phyloP scores from a whole-genome alignment of 2,113 vertebrate species.

The Brienomyrus longianalis region DNA sequence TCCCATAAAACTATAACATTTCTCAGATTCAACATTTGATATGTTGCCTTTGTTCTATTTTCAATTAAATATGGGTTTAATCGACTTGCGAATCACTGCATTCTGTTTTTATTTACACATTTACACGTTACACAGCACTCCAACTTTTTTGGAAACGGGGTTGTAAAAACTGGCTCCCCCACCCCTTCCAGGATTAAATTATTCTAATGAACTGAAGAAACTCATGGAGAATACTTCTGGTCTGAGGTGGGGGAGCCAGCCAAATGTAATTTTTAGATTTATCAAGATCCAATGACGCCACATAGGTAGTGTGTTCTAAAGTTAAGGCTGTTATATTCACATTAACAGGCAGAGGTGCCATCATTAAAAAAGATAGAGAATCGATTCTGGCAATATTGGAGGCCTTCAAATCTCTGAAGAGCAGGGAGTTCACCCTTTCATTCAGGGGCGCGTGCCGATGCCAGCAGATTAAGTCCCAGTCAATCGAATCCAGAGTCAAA shows the following conservation, averaged over 20 bases:
- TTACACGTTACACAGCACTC: too few species aligned
- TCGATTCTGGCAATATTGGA: conserved; percentile 18
- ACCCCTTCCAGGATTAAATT: neutral
- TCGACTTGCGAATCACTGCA: too few species aligned
- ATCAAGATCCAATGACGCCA: neutral
- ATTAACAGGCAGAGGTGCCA: neutral
- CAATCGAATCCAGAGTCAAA: neutral
- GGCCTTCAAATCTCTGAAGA: conserved; percentile 35
- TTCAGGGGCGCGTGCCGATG: neutral
- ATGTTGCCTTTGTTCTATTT: too few species aligned
- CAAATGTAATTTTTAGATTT: neutral
- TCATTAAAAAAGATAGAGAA: conserved; percentile 31
- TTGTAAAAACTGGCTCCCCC: neutral
- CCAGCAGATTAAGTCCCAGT: neutral
- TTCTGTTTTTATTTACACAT: too few species aligned
- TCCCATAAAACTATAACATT: too few species aligned
- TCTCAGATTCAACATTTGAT: too few species aligned
- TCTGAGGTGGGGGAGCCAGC: neutral
- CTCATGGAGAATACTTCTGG: neutral
- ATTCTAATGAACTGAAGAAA: neutral
- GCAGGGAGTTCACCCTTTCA: too few species aligned
- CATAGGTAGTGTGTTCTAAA: neutral
- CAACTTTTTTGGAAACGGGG: too few species aligned
- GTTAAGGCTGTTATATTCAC: neutral
- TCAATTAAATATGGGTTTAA: too few species aligned